These are phyloP conservation scores for Sinocyclocheilus rhinocerous DNA, from an alignment of 2,113 vertebrate species.

Conservation along the genomic window DNA sequence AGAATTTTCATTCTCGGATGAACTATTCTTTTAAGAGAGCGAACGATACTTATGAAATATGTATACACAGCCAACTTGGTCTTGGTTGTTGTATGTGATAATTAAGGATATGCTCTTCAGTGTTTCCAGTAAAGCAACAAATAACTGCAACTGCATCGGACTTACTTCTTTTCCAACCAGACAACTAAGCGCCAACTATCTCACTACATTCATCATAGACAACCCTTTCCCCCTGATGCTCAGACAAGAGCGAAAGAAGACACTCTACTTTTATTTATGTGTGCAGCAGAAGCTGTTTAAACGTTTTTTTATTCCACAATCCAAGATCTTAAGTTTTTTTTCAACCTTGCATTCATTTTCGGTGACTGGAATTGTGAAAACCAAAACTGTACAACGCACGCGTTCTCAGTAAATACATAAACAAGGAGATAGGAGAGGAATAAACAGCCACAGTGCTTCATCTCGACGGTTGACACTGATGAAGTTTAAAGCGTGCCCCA, in stretches of 20 bases:
- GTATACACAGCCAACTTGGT: slow-evolving; percentile 18
- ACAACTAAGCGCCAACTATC: slow-evolving; percentile 19
- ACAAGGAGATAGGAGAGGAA: slow-evolving; percentile 37
- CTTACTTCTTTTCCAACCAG: slow-evolving; percentile 44
- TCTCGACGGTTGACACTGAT: slow-evolving; percentile 56
- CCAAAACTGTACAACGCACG: slow-evolving; percentile 53
- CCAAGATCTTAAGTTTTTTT: slow-evolving; percentile 59
- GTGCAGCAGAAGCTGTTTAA: slow-evolving; percentile 62
- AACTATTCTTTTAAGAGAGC: slow-evolving; percentile 23
- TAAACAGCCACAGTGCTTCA: slow-evolving; percentile 23
- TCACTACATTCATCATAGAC: slow-evolving; percentile 68
- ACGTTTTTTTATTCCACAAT: slow-evolving; percentile 55
- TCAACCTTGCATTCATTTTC: slow-evolving; percentile 64
- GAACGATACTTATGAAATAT: slow-evolving; percentile 54
- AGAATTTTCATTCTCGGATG: background rate
- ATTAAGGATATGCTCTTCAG: slow-evolving; percentile 51
- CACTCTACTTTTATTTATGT: slow-evolving; percentile 70
- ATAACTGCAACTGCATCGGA: slow-evolving; percentile 49
- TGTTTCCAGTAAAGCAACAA: background rate
- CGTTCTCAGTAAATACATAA: slow-evolving; percentile 16
- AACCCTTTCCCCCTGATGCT: slow-evolving; percentile 61
- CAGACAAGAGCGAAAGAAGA: slow-evolving; percentile 59
- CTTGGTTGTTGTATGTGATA: slow-evolving; percentile 38
- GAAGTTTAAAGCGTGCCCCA: slow-evolving; percentile 65
- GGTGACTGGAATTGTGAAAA: slow-evolving; percentile 50